A percentile compares a stretch with the other conserved stretches of the same genome.
These are phyloP conservation scores for Saturnia japonica DNA, from an alignment of 2,888 invertebrate genomes.

Conservation along the genomic window DNA sequence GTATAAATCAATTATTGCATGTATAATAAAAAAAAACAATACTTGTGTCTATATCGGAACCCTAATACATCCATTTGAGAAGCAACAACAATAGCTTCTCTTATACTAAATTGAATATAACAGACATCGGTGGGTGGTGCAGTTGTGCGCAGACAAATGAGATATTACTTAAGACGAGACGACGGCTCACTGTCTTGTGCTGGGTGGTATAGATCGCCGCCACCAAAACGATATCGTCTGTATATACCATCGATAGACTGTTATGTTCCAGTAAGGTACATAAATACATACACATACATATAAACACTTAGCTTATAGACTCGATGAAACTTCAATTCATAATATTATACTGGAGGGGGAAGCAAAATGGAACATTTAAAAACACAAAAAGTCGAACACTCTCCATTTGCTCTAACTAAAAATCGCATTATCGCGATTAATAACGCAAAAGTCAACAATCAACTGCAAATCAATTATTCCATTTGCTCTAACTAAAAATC, in stretches of 20 bases:
- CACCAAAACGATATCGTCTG: conserved; percentile 21
- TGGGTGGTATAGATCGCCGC: not conserved
- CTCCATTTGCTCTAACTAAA: not conserved
- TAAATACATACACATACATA: conserved; percentile 53
- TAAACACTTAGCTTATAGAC: conserved; percentile 54
- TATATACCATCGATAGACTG: conserved; percentile 37
- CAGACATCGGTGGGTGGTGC: conserved; percentile 21
- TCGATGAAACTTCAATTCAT: conserved; percentile 58
- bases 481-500: not conserved
- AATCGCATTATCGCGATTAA: conserved; percentile 43
- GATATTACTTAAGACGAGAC: not conserved
- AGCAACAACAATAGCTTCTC: conserved; percentile 68
- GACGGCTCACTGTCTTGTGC: not conserved
- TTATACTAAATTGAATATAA: conserved; percentile 35
- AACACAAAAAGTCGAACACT: conserved; percentile 43
- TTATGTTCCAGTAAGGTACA: conserved; percentile 44
- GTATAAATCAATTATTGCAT: conserved; percentile 49
- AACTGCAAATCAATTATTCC: conserved; percentile 44
- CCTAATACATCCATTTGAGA: conserved; percentile 56
- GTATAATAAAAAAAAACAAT: conserved; percentile 58
- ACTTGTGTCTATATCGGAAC: conserved; percentile 54
- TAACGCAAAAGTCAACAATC: conserved; percentile 52
- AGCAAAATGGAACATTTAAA: conserved; percentile 41
- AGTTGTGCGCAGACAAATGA: not conserved
- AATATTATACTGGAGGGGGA: conserved; percentile 40